phyloP scores from a whole-genome alignment of 1,140 invertebrate genomes.

The Thaumatotibia leucotreta region DNA sequence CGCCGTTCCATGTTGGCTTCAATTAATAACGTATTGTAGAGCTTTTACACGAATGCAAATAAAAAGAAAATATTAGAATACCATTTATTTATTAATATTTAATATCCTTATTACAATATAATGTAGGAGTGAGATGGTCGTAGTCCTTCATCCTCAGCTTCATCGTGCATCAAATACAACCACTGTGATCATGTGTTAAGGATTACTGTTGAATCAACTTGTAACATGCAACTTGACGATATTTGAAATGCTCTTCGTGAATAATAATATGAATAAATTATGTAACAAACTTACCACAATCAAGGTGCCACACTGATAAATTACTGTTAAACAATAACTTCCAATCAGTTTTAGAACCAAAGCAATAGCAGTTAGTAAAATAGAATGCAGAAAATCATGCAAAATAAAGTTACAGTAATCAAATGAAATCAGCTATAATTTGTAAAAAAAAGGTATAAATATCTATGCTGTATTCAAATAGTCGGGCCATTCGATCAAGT shows the following conservation, averaged over 20 bases:
- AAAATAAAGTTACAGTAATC: too few species aligned
- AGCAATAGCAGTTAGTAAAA: not conserved
- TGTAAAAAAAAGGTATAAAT: not conserved
- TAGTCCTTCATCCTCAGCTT: slow-evolving; percentile 27
- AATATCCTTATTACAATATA: not conserved
- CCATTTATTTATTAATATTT: not conserved
- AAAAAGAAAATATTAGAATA: too few species aligned
- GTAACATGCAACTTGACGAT: not conserved
- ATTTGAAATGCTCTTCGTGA: not conserved
- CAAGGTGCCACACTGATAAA: not conserved
- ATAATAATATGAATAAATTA: not conserved
- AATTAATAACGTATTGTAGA: too few species aligned
- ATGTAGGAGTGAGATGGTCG: not conserved
- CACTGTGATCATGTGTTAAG: slow-evolving; percentile 77
- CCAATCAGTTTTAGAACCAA: not conserved
- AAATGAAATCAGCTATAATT: too few species aligned
- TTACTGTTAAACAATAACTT: too few species aligned
- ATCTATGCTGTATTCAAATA: not conserved
- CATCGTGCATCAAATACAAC: slow-evolving; percentile 83
- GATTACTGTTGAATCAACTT: slow-evolving; percentile 42
- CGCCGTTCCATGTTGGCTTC: too few species aligned
- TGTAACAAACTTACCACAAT: not conserved
- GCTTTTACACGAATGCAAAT: too few species aligned
- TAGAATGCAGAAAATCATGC: not conserved
- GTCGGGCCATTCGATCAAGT: too few species aligned